Evolutionary conservation across 2,888 invertebrate species (phyloP), one percentile per base, ranked within the genome.

Genomic region (Busseola fusca): DNA sequence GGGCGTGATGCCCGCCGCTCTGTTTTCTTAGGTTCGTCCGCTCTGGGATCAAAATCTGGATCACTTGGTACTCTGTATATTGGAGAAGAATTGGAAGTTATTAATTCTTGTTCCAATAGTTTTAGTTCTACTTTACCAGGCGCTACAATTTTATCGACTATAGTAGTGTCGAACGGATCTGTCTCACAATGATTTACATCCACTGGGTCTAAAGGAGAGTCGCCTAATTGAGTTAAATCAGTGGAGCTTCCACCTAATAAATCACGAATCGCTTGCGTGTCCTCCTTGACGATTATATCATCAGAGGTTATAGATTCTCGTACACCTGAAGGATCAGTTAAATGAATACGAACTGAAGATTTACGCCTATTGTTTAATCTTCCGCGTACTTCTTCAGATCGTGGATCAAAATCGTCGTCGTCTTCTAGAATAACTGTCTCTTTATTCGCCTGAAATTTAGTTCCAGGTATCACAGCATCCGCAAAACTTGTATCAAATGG

Each of bases 151-250:
- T 96, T 96, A 85, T 97, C 97, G 3, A 98, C 97, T 48, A 97
- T 96, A 0, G 98, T 98, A 0, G 98, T 98, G 88, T 98, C 98
- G 86, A 98, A 98, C 0, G 98, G 98, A 93, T 98, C 98, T 68
- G 97, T 96, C 67, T 96, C 97, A 72, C 91, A 90, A 70, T 93
- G 91, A 75, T 96, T 96, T 16, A 96, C 95, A 59, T 95, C 93
- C 34, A 96, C 92, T 37, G 98, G 98, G 76, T 96, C 95, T 66
- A 97, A 96, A 1, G 97, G 98, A 40, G 96, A 96, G 84, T 97
- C 97, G 0, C 96, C 96, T 69, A 98, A 92, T 86, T 97, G 96
- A 25, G 97, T 97, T 64, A 98, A 94, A 91, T 98, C 98, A 59
- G 97, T 97, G 58, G 96, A 96, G 84, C 98, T 98, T 18, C 97